phyloP scores from a whole-genome alignment of 1,140 invertebrate genomes.

The Neelides sp. region DNA sequence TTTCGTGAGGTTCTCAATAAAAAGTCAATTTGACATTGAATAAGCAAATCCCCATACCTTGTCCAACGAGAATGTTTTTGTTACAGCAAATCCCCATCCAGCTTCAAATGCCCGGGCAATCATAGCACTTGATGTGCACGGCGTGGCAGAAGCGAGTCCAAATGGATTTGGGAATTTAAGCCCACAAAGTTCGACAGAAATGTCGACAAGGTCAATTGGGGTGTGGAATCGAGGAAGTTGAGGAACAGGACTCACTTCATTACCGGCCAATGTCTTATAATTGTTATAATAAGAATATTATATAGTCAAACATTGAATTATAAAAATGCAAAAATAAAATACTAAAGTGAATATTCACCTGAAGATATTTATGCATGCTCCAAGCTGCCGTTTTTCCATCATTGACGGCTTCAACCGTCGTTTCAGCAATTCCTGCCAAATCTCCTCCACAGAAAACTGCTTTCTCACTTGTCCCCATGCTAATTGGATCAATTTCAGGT shows the following conservation, averaged over 20 bases:
- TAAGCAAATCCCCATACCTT: constrained; percentile 52
- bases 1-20: not conserved
- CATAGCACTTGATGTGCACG: constrained; percentile 87
- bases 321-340: too few relatives aligned
- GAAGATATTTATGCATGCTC: constrained; percentile 85
- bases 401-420: constrained; percentile 95
- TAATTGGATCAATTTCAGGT: constrained; percentile 60
- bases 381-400: constrained; percentile 96
- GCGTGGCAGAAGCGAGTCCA: constrained; percentile 90
- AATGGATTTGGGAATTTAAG: constrained; percentile 93
- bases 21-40: not conserved
- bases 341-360: too few relatives aligned
- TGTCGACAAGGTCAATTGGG: constrained; percentile 83
- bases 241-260: constrained; percentile 47
- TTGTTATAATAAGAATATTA: constrained; percentile 6
- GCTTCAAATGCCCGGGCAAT: constrained; percentile 85
- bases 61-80: constrained; percentile 89
- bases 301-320: not conserved
- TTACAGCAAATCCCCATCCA: constrained; percentile 92
- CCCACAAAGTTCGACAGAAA: constrained; percentile 83
- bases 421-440: constrained; percentile 81
- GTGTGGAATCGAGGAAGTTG: constrained; percentile 82
- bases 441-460: constrained; percentile 90
- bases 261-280: constrained; percentile 39
- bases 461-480: constrained; percentile 62